These are phyloP conservation scores for Silvanus unidentatus DNA, from an alignment of 2,888 invertebrate species.

Conservation along the genomic window DNA sequence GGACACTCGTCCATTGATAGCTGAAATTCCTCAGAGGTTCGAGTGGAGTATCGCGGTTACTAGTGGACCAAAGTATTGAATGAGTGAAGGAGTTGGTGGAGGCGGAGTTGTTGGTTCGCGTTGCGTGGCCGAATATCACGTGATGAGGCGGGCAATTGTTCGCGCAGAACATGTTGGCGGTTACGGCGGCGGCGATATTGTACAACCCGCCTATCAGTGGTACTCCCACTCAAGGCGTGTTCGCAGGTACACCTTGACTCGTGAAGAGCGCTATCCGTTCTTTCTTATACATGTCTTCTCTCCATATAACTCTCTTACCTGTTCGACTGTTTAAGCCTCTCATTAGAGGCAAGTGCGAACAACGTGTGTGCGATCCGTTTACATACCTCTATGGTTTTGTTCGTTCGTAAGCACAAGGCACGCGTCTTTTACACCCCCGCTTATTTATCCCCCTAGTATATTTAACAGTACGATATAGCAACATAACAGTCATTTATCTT, in stretches of 20 bases:
- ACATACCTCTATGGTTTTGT: too few species aligned
- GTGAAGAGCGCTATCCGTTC: constrained; percentile 6
- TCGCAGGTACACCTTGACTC: constrained; percentile 16
- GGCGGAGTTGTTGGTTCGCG: constrained; percentile 50
- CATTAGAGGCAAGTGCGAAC: too few species aligned
- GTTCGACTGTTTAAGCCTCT: too few species aligned
- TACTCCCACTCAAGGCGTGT: constrained; percentile 40
- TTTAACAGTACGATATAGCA: too few species aligned
- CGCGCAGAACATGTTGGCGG: constrained; percentile 15
- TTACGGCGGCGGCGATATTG: constrained; percentile 7
- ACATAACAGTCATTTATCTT: constrained; percentile 15
- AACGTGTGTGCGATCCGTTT: too few species aligned
- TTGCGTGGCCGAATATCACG: constrained; percentile 50
- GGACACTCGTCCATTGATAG: constrained; percentile 62
- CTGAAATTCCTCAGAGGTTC: constrained; percentile 18
- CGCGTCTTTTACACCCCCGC: constrained; percentile 14
- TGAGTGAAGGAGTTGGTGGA: constrained; percentile 44
- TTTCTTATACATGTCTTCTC: too few species aligned
- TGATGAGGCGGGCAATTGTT: constrained; percentile 36
- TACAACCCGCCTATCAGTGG: constrained; percentile 32
- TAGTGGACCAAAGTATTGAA: constrained; percentile 48
- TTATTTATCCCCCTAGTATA: too few species aligned
- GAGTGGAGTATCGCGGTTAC: constrained; percentile 35
- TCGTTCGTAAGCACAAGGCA: constrained; percentile 3
- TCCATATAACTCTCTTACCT: too few species aligned